Conservation (phyloP, 1,140 invertebrate genomes). For the Bombus turneri region DNA sequence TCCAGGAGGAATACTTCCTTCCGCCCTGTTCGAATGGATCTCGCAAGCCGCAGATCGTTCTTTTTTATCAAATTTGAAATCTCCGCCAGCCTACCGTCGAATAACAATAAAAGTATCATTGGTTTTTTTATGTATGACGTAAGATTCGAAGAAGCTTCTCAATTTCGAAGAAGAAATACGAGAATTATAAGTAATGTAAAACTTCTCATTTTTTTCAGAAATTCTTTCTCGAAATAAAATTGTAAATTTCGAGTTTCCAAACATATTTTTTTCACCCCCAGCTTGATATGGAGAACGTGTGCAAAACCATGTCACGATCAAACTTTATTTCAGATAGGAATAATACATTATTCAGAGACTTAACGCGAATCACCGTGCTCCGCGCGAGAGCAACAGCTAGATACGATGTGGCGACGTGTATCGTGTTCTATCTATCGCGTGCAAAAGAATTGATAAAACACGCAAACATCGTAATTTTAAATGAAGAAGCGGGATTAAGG, state of each 20-base stretch:
- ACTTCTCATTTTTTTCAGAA: background rate
- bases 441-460: conserved; percentile 33
- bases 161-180: background rate
- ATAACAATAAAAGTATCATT: background rate
- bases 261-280: too few relatives aligned
- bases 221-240: background rate
- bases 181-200: background rate
- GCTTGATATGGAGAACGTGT: background rate
- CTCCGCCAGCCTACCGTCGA: background rate
- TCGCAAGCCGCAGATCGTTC: background rate
- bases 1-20: background rate
- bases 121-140: too few relatives aligned
- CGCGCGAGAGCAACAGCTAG: background rate
- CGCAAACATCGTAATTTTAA: conserved; percentile 29
- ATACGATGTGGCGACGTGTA: background rate
- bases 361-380: background rate
- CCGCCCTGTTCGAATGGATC: background rate
- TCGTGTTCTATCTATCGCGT: background rate
- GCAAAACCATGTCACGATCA: background rate
- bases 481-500: conserved; percentile 14
- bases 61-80: background rate
- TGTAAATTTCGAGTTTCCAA: background rate
- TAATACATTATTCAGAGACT: conserved; percentile 1
- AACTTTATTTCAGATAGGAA: background rate
- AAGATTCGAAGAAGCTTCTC: background rate